Evolutionary conservation across 2,797 vertebrate species (phyloP), one percentile per base, ranked within the genome.

Genomic region (Acrocephalus scirpaceus): DNA sequence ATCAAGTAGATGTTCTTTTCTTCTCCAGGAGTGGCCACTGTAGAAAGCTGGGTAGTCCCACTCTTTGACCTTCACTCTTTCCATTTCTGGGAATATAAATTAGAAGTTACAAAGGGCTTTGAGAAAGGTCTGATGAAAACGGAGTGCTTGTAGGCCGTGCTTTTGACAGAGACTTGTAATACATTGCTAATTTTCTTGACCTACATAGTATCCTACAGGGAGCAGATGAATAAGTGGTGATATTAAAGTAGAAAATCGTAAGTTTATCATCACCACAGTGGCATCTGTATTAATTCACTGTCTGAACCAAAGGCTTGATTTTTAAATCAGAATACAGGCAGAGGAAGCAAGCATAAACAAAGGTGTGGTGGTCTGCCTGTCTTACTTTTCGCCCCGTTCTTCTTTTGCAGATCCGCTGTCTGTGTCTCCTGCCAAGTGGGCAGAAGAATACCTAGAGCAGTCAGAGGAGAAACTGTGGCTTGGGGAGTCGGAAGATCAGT

Each of bases 391-490:
- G 54, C 19, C 53, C 21, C 1, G 0, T 42, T 51, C 38, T 79
- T 92, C 71, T 70, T 87, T 2, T 93, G 70, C 92, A 99, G 99
- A 99, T 97, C 99, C 99, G 0, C 93, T 97, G 42, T 98, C 98
- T 7, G 97, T 93, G 38, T 98, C 98, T 45, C 98, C 98, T 36
- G 98, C 98, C 65, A 99, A 99, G 91, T 99, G 99, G 99, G 99
- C 99, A n/a, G 99, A 99, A 93, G 99, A 99, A 69, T 99, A 99
- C 93, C 97, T 99, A 91, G 99, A 99, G 95, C 99, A 99, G 95
- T 99, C 99, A 0, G 99, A 99, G 97, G 99, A 99, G 97, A 99
- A 99, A 91, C 96, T 99, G 77, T 99, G 99, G 99, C 97, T 99
- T 67, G 99, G 99, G 80, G 99, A 99, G 86, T 97, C 98, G 0